Evolutionary conservation across 92 coral and sea anemone genomes (phyloP).

Genomic region (Epizoanthus rinbou): DNA sequence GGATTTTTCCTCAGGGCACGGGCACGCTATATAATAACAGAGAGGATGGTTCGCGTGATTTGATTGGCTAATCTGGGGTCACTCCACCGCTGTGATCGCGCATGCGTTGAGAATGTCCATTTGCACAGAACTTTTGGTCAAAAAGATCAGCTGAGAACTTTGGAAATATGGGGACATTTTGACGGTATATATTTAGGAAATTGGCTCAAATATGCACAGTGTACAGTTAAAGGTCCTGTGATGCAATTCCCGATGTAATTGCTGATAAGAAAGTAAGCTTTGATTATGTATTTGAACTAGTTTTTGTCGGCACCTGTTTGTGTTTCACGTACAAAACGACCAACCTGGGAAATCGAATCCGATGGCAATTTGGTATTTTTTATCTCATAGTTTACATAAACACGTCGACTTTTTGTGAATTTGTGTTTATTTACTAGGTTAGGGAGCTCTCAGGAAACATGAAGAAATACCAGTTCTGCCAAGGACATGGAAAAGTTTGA

Average conservation of each 20-base stretch:
- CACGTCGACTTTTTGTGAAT: background rate
- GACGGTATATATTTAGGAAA: background rate
- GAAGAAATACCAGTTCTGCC: conserved; percentile 60
- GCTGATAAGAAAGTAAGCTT: conserved; percentile 35
- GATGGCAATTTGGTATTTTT: background rate
- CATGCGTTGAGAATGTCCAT: conserved; percentile 65
- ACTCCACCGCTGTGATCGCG: conserved; percentile 85
- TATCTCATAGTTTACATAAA: background rate
- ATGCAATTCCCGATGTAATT: conserved; percentile 30
- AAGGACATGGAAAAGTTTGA: conserved; percentile 83
- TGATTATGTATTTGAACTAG: background rate
- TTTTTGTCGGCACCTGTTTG: conserved; percentile 35
- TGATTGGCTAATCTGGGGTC: conserved; percentile 79
- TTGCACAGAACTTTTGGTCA: conserved; percentile 30
- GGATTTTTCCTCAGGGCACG: conserved; percentile 8
- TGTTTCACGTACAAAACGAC: background rate
- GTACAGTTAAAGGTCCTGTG: background rate
- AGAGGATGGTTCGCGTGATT: conserved; percentile 35
- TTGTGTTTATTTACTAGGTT: conserved; percentile 38
- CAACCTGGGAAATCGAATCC: background rate
- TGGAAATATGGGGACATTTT: conserved; percentile 21
- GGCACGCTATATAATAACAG: background rate
- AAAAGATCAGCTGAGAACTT: conserved; percentile 39
- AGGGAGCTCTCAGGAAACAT: conserved; percentile 55
- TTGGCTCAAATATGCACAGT: conserved; percentile 4